Base-by-base conservation (phyloP, 2,888 invertebrate species). In the Amphimallon solstitiale region DNA sequence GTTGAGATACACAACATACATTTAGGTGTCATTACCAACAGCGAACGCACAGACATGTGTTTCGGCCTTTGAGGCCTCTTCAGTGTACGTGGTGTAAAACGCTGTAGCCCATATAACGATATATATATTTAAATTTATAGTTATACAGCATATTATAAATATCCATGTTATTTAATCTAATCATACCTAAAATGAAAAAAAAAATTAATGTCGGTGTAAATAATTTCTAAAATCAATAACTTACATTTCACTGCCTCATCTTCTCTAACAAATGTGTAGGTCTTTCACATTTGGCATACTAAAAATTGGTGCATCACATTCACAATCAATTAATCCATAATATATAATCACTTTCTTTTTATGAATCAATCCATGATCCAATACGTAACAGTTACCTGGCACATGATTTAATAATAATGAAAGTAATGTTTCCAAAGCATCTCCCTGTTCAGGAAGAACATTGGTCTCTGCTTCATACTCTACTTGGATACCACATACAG, bases 191-290 rank as follows among this genome's bases (percentile, higher is more conserved):
- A 29, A 29, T 29, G 5, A 3, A 29, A 2, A 29, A 29, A 29
- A 29, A 29, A n/a, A n/a, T n/a, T 29, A 29, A 29, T 7, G 9
- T 29, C 6, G 5, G 29, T 29, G 29, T 29, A 29, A 29, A 29
- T 29, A 29, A 29, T 29, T 29, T 29, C 29, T 29, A 29, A 29
- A 29, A 29, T 29, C 6, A 29, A 29, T 40, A 40, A 40, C 12
- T 40, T 40, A 29, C 29, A n/a, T n/a, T n/a, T 37, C 5, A 37
- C 37, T 37, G 37, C 37, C 37, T 9, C n/a, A 35, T 37, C 37
- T 2, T 23, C 51, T 51, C 51, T 51, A 51, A 15, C n/a, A 51
- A 14, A 51, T 51, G 51, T 15, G 29, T n/a, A 51, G 34, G 51
- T 51, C 29, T 51, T 51, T 29, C 7, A 51, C 51, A 51, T 29